phyloP scores from a whole-genome alignment of 1,140 invertebrate genomes.

The Melitaea cinxia region DNA sequence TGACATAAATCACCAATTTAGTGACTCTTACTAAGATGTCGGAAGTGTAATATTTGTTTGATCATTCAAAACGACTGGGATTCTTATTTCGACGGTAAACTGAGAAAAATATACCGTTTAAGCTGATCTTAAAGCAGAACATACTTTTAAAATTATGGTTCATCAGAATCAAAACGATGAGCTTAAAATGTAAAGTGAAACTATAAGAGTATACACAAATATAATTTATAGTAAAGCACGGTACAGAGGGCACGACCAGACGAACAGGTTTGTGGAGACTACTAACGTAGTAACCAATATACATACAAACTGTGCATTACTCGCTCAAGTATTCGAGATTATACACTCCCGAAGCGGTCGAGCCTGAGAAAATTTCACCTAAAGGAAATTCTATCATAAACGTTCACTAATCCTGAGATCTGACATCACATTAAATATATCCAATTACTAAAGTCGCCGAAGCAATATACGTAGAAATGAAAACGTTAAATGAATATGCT shows the following conservation, averaged over 20 bases:
- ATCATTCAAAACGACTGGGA: conserved; percentile 32
- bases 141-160: conserved; percentile 39
- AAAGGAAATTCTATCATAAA: conserved; percentile 60
- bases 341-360: conserved; percentile 48
- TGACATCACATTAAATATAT: conserved; percentile 22
- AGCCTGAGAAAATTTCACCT: conserved; percentile 74
- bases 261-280: conserved; percentile 70
- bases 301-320: conserved; percentile 72
- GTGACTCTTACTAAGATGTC: conserved; percentile 13
- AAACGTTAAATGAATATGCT: conserved; percentile 19
- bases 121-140: conserved; percentile 16
- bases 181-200: conserved; percentile 51
- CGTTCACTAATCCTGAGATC: conserved; percentile 28
- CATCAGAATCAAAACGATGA: conserved; percentile 42
- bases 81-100: conserved; percentile 25
- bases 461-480: conserved; percentile 15
- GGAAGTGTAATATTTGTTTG: conserved; percentile 21
- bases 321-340: conserved; percentile 57
- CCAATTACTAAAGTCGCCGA: conserved; percentile 16
- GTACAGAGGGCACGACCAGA: conserved; percentile 69
- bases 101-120: conserved; percentile 8
- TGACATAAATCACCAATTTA: conserved; percentile 19
- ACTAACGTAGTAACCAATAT: conserved; percentile 75
- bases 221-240: conserved; percentile 51
- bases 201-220: conserved; percentile 46